Evolutionary conservation across 2,113 vertebrate genomes (phyloP), one percentile per base, ranked within the genome.

Genomic region (Saccopteryx leptura): DNA sequence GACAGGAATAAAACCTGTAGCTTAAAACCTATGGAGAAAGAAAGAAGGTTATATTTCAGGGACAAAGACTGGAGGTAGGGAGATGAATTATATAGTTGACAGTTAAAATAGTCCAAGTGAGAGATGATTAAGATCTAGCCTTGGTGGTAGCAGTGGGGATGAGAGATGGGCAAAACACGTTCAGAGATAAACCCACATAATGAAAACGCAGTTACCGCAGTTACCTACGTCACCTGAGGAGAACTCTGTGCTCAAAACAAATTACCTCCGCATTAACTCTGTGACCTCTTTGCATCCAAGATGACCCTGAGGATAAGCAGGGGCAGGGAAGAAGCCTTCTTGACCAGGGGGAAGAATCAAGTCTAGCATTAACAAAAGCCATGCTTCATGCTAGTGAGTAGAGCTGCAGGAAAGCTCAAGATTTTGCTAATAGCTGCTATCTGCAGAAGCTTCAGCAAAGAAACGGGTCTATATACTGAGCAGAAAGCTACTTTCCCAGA

Each of bases 181-280:
- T 88, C 26, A 68, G 23, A 93, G 87, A 56, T 52, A 93, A 94
- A 84, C 72, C 12, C 24, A 87, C 31, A 74, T 18, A 81, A 90
- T 81, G 13, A 94, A 94, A 93, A 95, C 10, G 28, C 28, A 68
- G 65, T 68, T 68, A 68, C 65, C 2, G 66, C 46, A 83, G 39
- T 5, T 96, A 61, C 23, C 65, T 96, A 52, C 21, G 83, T 83
- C 56, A 75, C 65, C 46, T 8, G 9, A 76, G 50, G 48, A 65
- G 50, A 90, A 92, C 61, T 81, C 79, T 74, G 23, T 26, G 15
- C 63, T 83, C 56, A 97, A 86, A 71, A 94, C 13, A 63, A 75
- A 81, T 26, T 66, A 83, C 61, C 11, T 85, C 33, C 31, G 74
- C 13, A 46, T 61, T 86, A 92, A 90, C 11, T 75, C 48, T 74